Evolutionary conservation across 2,113 vertebrate genomes (phyloP).

Genomic region (Psilopsiagon aurifrons): DNA sequence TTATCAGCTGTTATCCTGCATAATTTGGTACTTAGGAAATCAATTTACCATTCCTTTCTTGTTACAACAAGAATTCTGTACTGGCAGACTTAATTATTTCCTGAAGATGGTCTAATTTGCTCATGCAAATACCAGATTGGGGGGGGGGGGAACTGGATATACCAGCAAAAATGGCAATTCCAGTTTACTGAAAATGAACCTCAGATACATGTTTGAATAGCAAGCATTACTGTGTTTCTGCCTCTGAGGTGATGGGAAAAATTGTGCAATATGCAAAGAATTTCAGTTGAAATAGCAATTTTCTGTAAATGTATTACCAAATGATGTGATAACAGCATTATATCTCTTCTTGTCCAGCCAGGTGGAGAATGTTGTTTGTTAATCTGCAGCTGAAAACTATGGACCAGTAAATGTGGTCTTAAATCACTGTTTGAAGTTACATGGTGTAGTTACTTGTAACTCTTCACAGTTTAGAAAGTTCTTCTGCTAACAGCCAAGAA

Average conservation of each 20-base stretch:
- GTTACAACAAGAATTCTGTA: not conserved
- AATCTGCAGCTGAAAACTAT: not conserved
- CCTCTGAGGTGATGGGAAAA: not conserved
- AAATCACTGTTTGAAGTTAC: not conserved
- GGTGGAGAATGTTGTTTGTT: constrained; percentile 1
- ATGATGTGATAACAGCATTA: not conserved
- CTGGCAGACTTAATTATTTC: not conserved
- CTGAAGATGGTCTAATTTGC: not conserved
- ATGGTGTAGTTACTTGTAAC: not conserved
- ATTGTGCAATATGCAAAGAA: constrained; percentile 21
- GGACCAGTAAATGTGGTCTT: not conserved
- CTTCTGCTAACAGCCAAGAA: not conserved
- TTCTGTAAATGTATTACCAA: constrained; percentile 11
- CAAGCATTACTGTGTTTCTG: not conserved
- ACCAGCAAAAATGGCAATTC: not conserved
- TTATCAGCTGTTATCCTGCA: not conserved
- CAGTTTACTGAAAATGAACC: not conserved
- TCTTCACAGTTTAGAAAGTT: not conserved
- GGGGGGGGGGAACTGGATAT: not conserved
- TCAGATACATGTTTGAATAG: not conserved
- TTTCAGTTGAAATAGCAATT: constrained; percentile 10
- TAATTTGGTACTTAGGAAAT: not conserved
- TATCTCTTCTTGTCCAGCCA: not conserved
- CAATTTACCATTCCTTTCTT: not conserved
- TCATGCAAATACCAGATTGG: not conserved